Base-by-base conservation (phyloP, 1,140 invertebrate species). In the Pinna nobilis region DNA sequence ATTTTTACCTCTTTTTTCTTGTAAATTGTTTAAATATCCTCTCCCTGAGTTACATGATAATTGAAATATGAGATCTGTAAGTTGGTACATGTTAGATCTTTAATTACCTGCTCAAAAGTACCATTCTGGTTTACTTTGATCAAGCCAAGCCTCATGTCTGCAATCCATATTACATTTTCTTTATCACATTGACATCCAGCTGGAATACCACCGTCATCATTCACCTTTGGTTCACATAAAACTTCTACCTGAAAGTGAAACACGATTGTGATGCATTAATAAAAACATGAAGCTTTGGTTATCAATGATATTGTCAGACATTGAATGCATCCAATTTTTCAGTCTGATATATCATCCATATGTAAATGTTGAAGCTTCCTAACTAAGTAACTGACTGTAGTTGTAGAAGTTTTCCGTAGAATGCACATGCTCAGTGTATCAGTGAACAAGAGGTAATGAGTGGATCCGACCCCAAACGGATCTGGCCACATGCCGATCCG, bases 121-220 rank as follows among this genome's bases (percentile, higher is more conserved):
- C 86, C 85, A 70, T 79, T 32, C 2, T 72, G 74, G n/a, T 80
- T 60, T 32, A 87, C 81, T 50, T 79, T 78, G 2, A 87, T 57
- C 37, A 87, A 78, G 0, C 86, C 86, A 61, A 86, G 82, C 59
- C 85, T 81, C 86, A 87, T 87, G 64, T 87, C 86, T 28, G 85
- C 85, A 47, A 87, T 79, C 80, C 80, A 86, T 1, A 87, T 64
- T 35, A 80, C 77, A 51, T 84, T 84, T 9, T 86, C 76, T 44
- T 82, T 79, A 44, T 87, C 84, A 78, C 80, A 81, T 77, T 87
- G 86, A 69, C 84, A 86, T 0, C 86, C 86, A 18, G 86, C 86
- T 15, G 86, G 86, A 15, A 86, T 80, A 0, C 86, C 86, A 2
- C 85, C 86, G 70, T 77, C 23, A 11, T 72, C 78, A 57, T 79